Conservation (phyloP, 2,888 invertebrate species). For the Atherix ibis region DNA sequence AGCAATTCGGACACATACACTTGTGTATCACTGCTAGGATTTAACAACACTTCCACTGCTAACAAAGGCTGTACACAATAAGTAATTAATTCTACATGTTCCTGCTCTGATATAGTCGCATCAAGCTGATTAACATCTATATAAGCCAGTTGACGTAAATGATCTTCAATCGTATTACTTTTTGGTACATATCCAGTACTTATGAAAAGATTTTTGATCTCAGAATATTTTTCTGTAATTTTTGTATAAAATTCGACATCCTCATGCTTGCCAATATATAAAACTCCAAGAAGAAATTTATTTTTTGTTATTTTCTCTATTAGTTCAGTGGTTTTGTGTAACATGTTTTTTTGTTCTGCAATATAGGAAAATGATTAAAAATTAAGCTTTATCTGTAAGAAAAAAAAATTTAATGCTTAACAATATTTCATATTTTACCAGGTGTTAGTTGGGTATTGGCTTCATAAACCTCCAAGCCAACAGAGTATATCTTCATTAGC, state of each 20-base stretch:
- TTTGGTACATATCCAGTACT: constrained; percentile 7
- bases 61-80: constrained; percentile 66
- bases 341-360: constrained; percentile 37
- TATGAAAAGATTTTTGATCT: constrained; percentile 21
- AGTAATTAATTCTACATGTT: constrained; percentile 46
- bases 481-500: constrained; percentile 56
- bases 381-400: neutral
- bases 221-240: constrained; percentile 56
- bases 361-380: constrained; percentile 1
- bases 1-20: constrained; percentile 67
- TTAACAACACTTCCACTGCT: constrained; percentile 67
- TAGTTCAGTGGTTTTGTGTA: constrained; percentile 52
- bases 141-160: constrained; percentile 24
- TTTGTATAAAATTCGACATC: constrained; percentile 49
- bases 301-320: constrained; percentile 51
- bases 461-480: constrained; percentile 22
- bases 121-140: constrained; percentile 26
- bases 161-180: constrained; percentile 19
- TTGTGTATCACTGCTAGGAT: constrained; percentile 70
- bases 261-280: constrained; percentile 68
- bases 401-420: neutral
- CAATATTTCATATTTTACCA: constrained; percentile 4
- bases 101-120: constrained; percentile 36
- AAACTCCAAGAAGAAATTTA: constrained; percentile 65
- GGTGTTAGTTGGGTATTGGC: constrained; percentile 19